phyloP scores from a whole-genome alignment of 2,888 invertebrate species.

The Hypomecis punctinalis region DNA sequence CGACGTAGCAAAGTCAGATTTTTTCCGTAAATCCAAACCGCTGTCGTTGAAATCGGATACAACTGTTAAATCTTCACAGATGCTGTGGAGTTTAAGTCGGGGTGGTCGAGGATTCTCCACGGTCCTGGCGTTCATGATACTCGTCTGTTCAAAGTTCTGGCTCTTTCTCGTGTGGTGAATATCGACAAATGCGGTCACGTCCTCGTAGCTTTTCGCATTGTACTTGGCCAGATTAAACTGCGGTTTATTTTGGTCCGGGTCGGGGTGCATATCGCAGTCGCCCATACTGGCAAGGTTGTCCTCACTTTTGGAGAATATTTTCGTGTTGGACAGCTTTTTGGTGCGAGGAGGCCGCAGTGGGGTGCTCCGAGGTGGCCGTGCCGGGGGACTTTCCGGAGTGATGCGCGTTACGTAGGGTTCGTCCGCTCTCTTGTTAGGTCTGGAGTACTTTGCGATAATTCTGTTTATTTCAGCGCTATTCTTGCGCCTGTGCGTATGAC shows the following conservation, averaged over 20 bases:
- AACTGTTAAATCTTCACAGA: slow-evolving; percentile 64
- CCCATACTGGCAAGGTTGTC: slow-evolving; percentile 72
- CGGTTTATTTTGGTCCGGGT: slow-evolving; percentile 56
- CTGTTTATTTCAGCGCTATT: slow-evolving; percentile 83
- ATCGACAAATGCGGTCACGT: slow-evolving; percentile 74
- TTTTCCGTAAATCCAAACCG: slow-evolving; percentile 64
- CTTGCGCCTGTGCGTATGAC: slow-evolving; percentile 80
- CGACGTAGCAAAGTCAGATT: slow-evolving; percentile 67
- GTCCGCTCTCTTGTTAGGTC: slow-evolving; percentile 72
- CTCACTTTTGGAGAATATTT: slow-evolving; percentile 73
- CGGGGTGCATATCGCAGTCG: slow-evolving; percentile 65
- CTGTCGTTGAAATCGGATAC: slow-evolving; percentile 65
- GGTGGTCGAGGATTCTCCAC: slow-evolving; percentile 51
- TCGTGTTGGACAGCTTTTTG: slow-evolving; percentile 59
- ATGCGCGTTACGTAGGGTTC: slow-evolving; percentile 60
- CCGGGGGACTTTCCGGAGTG: slow-evolving; percentile 59
- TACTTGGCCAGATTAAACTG: slow-evolving; percentile 67
- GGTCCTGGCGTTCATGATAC: slow-evolving; percentile 72
- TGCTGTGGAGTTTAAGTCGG: slow-evolving; percentile 65
- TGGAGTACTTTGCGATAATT: slow-evolving; percentile 83
- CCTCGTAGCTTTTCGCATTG: slow-evolving; percentile 76
- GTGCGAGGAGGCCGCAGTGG: slow-evolving; percentile 72
- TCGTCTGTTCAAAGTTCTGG: slow-evolving; percentile 73
- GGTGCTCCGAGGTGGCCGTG: slow-evolving; percentile 67
- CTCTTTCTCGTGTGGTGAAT: slow-evolving; percentile 69